These are phyloP conservation scores for Urocitellus parryii DNA, from an alignment of 2,113 vertebrate species.

Conservation along the genomic window DNA sequence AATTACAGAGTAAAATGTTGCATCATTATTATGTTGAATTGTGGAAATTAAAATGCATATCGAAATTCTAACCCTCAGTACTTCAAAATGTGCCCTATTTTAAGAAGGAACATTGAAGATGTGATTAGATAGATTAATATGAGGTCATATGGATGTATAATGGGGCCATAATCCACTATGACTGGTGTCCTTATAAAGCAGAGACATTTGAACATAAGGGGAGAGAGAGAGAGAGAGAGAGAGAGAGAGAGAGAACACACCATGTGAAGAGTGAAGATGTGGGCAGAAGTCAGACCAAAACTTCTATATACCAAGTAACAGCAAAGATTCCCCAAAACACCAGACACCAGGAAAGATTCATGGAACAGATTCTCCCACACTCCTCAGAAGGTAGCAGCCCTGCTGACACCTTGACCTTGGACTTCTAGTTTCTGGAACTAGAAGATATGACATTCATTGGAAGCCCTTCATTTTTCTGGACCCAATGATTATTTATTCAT, in stretches of 20 bases:
- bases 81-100: too few relatives aligned
- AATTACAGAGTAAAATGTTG: not conserved
- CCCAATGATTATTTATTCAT: not conserved
- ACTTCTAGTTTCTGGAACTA: not conserved
- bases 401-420: not conserved
- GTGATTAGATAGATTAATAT: not conserved
- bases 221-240: too few relatives aligned
- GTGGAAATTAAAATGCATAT: too few relatives aligned
- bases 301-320: not conserved
- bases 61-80: not conserved
- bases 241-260: rapidly evolving
- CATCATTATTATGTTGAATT: not conserved
- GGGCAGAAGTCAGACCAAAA: not conserved
- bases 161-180: too few relatives aligned
- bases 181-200: not conserved
- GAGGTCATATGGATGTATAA: not conserved
- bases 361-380: not conserved
- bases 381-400: not conserved
- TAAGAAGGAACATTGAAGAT: not conserved
- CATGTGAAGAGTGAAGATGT: not conserved
- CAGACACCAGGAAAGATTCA: rapidly evolving
- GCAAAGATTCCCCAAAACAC: not conserved
- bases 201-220: too few relatives aligned
- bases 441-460: not conserved
- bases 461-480: not conserved